phyloP scores from a whole-genome alignment of 2,113 vertebrate species.

The Garra rufa region DNA sequence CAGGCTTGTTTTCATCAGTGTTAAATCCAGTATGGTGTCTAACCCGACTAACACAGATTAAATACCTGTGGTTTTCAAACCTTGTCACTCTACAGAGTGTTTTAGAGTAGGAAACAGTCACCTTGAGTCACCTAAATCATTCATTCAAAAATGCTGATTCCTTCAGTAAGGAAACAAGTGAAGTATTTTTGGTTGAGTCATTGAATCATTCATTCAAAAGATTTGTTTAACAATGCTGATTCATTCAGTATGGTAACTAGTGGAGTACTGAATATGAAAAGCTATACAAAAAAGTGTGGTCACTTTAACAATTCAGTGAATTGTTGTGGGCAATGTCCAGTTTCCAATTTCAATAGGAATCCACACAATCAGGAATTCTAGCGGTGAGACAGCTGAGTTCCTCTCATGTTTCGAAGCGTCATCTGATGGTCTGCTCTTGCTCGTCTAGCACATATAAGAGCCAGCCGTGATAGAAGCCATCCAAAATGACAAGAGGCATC shows the following conservation, averaged over 20 bases:
- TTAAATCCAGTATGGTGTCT: neutral
- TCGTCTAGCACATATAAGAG: neutral
- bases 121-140: no score
- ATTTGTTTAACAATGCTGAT: no score
- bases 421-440: neutral
- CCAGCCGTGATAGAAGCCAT: slow-evolving; percentile 1
- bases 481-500: slow-evolving; percentile 30
- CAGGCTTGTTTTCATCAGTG: no score
- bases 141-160: no score
- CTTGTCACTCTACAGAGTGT: neutral
- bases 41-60: neutral
- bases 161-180: no score
- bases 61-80: neutral
- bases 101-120: neutral
- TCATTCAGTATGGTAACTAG: no score
- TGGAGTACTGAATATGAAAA: no score
- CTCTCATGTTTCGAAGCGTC: neutral
- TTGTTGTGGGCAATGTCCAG: neutral
- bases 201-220: no score
- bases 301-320: neutral
- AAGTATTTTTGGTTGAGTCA: no score
- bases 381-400: neutral
- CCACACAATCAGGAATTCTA: neutral
- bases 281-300: no score
- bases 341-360: neutral